phyloP scores from a whole-genome alignment of 2,888 invertebrate species.

The Drosophila kambysellisi region DNA sequence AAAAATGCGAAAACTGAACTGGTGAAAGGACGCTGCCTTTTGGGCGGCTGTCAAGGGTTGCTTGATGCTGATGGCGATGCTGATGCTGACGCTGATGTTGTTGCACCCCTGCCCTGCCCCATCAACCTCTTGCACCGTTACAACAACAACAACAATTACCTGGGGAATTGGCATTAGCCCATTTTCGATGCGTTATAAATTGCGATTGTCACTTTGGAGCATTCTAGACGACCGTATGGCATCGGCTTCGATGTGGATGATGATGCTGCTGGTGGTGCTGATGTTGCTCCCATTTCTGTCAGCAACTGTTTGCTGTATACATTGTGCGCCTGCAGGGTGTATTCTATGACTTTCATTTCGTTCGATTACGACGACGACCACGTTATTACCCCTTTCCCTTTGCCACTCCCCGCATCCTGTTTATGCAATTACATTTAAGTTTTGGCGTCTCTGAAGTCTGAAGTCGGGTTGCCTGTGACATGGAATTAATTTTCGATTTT shows the following conservation, averaged over 20 bases:
- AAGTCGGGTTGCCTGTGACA: conserved; percentile 55
- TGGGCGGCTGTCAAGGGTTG: conserved; percentile 53
- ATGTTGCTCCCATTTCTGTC: conserved; percentile 2
- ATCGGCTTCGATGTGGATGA: conserved; percentile 10
- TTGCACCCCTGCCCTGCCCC: neutral
- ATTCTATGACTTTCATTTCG: conserved; percentile 56
- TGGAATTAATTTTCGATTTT: conserved; percentile 81
- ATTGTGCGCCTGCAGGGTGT: conserved; percentile 44
- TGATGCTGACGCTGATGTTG: conserved; percentile 8
- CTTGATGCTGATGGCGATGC: conserved; percentile 29
- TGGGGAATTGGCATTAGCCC: conserved; percentile 81
- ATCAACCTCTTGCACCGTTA: conserved; percentile 19
- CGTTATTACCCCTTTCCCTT: neutral
- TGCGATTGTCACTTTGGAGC: conserved; percentile 78
- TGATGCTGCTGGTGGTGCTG: conserved; percentile 8
- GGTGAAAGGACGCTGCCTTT: conserved; percentile 15
- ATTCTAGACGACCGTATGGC: conserved; percentile 39
- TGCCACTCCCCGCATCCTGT: conserved; percentile 8
- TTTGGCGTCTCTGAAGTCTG: conserved; percentile 37
- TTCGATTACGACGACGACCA: conserved; percentile 41
- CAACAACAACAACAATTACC: conserved; percentile 66
- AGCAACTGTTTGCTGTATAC: conserved; percentile 12
- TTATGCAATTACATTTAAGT: conserved; percentile 76
- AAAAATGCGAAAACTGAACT: conserved; percentile 12
- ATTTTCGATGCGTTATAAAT: conserved; percentile 80